Evolutionary conservation across 2,888 invertebrate species (phyloP).

Genomic region (Colostygia pectinataria): DNA sequence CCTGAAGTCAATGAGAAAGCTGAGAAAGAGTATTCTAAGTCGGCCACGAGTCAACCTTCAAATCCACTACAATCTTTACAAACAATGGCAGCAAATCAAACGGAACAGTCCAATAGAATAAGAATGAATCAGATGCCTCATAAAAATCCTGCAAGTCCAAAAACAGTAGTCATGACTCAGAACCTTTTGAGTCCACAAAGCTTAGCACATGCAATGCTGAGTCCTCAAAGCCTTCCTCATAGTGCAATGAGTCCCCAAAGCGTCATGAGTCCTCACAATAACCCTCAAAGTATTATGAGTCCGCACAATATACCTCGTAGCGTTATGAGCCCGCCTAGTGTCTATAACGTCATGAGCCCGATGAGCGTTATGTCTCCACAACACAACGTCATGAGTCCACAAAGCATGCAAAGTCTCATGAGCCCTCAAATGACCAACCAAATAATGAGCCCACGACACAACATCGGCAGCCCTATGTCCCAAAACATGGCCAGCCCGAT

Average conservation of each 20-base stretch:
- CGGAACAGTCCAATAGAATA: conserved; percentile 66
- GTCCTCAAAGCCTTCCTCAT: conserved; percentile 74
- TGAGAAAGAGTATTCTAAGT: conserved; percentile 61
- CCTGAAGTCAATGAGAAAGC: conserved; percentile 65
- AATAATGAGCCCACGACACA: conserved; percentile 75
- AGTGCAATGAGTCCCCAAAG: conserved; percentile 76
- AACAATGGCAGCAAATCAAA: conserved; percentile 71
- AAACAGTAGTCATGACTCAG: conserved; percentile 70
- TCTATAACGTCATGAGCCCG: conserved; percentile 73
- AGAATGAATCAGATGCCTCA: conserved; percentile 64
- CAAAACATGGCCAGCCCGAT: conserved; percentile 70
- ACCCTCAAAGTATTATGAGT: conserved; percentile 73
- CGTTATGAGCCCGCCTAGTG: conserved; percentile 59
- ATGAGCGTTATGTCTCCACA: conserved; percentile 37
- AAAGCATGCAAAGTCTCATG: conserved; percentile 67
- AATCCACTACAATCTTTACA: conserved; percentile 74
- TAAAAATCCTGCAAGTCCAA: conserved; percentile 64
- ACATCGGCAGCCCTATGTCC: conserved; percentile 59
- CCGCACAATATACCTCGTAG: conserved; percentile 69
- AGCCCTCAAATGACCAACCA: conserved; percentile 76
- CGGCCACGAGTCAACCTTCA: conserved; percentile 41
- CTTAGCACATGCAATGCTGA: conserved; percentile 70
- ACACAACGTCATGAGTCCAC: conserved; percentile 74
- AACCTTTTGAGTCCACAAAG: conserved; percentile 71
- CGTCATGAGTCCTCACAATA: conserved; percentile 74